Conservation (phyloP, 2,797 vertebrate species). For the Periparus ater region DNA sequence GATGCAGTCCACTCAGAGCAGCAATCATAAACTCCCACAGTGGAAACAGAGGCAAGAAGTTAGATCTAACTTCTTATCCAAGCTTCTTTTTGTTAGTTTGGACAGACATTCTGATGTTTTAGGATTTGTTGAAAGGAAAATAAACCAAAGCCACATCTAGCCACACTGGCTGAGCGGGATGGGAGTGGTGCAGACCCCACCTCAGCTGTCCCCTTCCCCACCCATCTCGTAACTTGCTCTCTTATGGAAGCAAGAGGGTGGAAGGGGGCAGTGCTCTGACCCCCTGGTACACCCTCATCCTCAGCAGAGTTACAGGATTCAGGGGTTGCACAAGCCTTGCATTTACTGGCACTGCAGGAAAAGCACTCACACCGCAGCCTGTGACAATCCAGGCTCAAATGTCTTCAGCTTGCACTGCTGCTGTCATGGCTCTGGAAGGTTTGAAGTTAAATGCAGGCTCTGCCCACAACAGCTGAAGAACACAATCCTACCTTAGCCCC, state of each 20-base stretch:
- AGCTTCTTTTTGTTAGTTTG: not conserved
- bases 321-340: not conserved
- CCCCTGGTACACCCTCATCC: rapidly evolving
- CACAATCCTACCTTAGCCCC: not conserved
- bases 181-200: rapidly evolving
- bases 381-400: rapidly evolving
- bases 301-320: not conserved
- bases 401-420: rapidly evolving
- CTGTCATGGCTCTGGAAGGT: rapidly evolving
- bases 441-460: not conserved
- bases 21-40: not conserved
- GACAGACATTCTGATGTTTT: not conserved
- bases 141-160: not conserved
- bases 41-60: not conserved
- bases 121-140: not conserved
- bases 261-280: not conserved
- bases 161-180: not conserved
- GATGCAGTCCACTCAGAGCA: not conserved
- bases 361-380: rapidly evolving
- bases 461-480: not conserved
- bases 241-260: not conserved
- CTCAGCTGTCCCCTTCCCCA: too few species aligned
- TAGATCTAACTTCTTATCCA: not conserved
- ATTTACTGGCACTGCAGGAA: not conserved
- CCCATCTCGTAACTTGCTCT: not conserved